Base-by-base conservation (phyloP, 2,888 invertebrate species). In the Andricus quercusramuli region DNA sequence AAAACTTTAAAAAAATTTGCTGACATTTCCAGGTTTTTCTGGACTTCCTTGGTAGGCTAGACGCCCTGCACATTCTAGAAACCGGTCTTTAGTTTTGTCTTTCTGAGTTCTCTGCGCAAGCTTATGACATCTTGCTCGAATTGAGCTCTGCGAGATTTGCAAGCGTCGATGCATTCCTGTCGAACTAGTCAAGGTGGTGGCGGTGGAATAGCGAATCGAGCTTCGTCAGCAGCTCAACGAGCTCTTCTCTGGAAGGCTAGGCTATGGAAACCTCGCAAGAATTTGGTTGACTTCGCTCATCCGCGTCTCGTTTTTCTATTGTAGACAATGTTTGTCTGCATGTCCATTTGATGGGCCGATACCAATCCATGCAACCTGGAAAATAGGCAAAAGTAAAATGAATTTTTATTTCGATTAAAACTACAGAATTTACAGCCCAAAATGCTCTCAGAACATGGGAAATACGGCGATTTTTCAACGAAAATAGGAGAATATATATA, bases 221-320 rank as follows among this genome's bases (percentile, higher is more conserved):
- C 92, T 65, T 93, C 94, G 86, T 94, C 94, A 56, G 94, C 94
- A 81, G 94, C 94, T 84, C 94, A 96, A 83, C 96, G 94, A 44
- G 95, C 95, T 91, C 97, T 96, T 86, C 96, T 94, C 90, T 97
- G 96, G 82, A 95, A 95, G 84, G 94, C 94, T 81, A 97, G 93
- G 90, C 25, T 25, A 25, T 25, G 25, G 96, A 97, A 77, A 95
- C 94, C 90, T 98, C 97, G 51, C 95, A 93, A 41, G 95, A 95
- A 78, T 95, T 94, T 87, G 97, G 95, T 88, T 96, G 95, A 86
- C 97, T 96, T 76, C 97, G 94, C 93, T 99, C 98, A 84, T 98
- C 99, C 67, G 95, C 95, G 84, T 99, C 94, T 84, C 97, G 95
- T 87, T 97, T 95, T 93, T 98, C 99, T 89, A 96, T 94, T 86